Percentiles rank a stretch among this genome's conserved stretches.
Evolutionary conservation across 2,113 vertebrate species (phyloP).

Genomic region (Menura novaehollandiae): DNA sequence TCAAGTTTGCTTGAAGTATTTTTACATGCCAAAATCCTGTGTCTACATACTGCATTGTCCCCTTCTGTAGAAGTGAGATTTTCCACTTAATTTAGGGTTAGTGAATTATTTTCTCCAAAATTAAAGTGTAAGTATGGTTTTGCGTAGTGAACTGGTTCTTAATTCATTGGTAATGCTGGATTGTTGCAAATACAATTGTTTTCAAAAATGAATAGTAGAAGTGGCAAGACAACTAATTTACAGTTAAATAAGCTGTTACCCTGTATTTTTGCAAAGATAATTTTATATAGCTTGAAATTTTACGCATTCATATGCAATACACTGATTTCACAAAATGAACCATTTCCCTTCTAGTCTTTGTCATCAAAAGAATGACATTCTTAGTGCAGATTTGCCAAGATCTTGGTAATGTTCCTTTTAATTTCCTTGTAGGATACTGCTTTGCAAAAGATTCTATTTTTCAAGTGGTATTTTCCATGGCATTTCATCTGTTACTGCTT

Average conservation of each 20-base stretch:
- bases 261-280: neutral
- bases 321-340: neutral
- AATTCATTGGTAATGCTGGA: neutral
- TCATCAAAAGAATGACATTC: neutral
- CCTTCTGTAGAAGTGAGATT: neutral
- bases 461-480: neutral
- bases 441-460: neutral
- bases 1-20: neutral
- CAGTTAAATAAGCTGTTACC: neutral
- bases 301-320: neutral
- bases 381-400: neutral
- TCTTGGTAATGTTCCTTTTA: neutral
- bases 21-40: neutral
- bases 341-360: neutral
- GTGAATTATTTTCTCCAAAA: neutral
- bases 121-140: neutral
- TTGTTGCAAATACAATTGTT: neutral
- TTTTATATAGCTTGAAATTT: neutral
- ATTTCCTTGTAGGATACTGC: neutral
- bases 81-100: neutral
- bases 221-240: neutral
- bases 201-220: neutral
- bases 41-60: neutral
- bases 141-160: neutral
- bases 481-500: slow-evolving; percentile 18